phyloP scores from a whole-genome alignment of 2,888 invertebrate genomes.

The Drepanosiphum platanoidis region DNA sequence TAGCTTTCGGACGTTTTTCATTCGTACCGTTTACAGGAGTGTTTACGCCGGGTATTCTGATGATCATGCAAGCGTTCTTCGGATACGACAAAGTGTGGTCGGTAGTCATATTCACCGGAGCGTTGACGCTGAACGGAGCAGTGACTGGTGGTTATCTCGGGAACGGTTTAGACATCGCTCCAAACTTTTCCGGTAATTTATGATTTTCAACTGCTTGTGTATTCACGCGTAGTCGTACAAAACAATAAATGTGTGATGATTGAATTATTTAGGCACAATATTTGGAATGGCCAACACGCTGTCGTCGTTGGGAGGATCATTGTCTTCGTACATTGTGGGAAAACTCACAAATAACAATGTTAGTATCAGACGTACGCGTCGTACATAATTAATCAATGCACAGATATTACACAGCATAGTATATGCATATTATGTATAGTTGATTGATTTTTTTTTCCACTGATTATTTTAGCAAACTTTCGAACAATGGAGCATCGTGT shows the following conservation, averaged over 20 bases:
- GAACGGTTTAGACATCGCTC: slow-evolving; percentile 87
- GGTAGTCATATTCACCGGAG: slow-evolving; percentile 80
- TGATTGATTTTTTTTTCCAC: background rate
- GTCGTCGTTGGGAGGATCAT: slow-evolving; percentile 83
- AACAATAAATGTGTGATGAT: background rate
- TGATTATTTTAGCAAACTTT: slow-evolving; percentile 73
- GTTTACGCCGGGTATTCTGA: slow-evolving; percentile 75
- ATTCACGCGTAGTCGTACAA: background rate
- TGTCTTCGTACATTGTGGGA: slow-evolving; percentile 85
- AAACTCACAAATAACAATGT: slow-evolving; percentile 78
- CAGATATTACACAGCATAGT: background rate
- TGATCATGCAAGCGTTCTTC: slow-evolving; percentile 78
- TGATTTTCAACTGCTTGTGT: too few relatives aligned
- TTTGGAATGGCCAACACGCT: slow-evolving; percentile 89
- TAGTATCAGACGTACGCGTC: slow-evolving; percentile 66
- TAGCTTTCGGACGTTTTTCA: too few relatives aligned
- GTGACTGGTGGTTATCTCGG: slow-evolving; percentile 87
- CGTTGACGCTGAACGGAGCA: slow-evolving; percentile 85
- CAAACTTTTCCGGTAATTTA: slow-evolving; percentile 81
- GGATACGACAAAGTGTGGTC: slow-evolving; percentile 79
- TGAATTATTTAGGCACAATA: slow-evolving; percentile 74
- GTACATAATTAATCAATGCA: background rate
- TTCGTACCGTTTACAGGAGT: slow-evolving; percentile 69
- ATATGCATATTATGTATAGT: background rate
- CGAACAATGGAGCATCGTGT: slow-evolving; percentile 82